Conservation (phyloP, 2,888 invertebrate genomes). For the Eristalinus aeneus region DNA sequence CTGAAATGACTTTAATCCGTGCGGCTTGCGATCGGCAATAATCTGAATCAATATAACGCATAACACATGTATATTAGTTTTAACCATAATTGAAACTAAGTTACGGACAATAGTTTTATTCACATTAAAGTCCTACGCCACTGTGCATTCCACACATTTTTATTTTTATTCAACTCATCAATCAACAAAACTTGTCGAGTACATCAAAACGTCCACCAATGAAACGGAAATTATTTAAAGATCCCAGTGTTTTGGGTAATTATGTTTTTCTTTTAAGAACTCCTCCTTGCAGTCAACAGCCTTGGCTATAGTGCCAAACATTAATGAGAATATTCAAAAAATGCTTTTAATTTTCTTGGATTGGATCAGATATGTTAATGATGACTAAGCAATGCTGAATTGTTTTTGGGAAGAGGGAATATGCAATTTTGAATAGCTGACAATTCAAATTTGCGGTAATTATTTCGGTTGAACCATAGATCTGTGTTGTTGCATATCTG, state of each 20-base stretch:
- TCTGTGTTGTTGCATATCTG: conserved; percentile 54
- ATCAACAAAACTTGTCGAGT: conserved; percentile 51
- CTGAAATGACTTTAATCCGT: no score
- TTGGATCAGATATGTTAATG: conserved; percentile 51
- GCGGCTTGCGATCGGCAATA: no score
- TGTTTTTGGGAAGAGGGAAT: not conserved
- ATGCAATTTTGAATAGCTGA: conserved; percentile 5
- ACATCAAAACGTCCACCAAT: conserved; percentile 34
- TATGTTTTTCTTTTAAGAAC: conserved; percentile 2
- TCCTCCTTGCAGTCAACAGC: conserved; percentile 29
- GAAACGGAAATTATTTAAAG: conserved; percentile 54
- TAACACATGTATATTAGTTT: no score
- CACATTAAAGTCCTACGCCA: conserved; percentile 23
- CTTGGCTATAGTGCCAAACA: conserved; percentile 36
- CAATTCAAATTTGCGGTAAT: not conserved
- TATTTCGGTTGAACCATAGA: not conserved
- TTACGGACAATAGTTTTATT: not conserved
- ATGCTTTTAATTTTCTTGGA: conserved; percentile 46
- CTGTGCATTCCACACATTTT: conserved; percentile 4
- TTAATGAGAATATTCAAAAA: conserved; percentile 45
- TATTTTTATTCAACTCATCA: conserved; percentile 48
- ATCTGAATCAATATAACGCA: no score
- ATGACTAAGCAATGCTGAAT: not conserved
- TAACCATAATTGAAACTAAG: no score
- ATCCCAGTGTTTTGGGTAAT: conserved; percentile 18